phyloP scores from a whole-genome alignment of 2,113 vertebrate genomes.

The Silurus glanis region DNA sequence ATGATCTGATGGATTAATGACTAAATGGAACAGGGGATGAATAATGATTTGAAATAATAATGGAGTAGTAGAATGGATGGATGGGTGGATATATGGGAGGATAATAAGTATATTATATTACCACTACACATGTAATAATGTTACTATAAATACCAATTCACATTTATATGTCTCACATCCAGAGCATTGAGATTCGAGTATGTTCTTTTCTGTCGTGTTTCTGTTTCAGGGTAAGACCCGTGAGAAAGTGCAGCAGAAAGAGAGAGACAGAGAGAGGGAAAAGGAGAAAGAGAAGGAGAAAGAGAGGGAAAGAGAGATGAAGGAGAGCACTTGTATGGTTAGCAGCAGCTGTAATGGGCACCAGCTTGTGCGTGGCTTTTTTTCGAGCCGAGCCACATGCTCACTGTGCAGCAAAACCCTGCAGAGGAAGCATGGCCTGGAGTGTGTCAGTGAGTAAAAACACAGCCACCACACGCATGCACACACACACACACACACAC shows the following conservation, averaged over 20 bases:
- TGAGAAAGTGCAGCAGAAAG: conserved; percentile 74
- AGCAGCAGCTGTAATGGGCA: conserved; percentile 67
- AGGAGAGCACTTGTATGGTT: conserved; percentile 66
- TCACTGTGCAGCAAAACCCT: conserved; percentile 85
- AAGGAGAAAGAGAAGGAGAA: conserved; percentile 65
- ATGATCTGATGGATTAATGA: background rate
- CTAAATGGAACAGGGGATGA: background rate
- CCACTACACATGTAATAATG: background rate
- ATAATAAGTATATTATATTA: background rate
- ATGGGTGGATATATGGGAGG: background rate
- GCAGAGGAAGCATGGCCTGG: conserved; percentile 82
- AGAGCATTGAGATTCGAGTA: background rate
- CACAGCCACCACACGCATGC: conserved; percentile 29
- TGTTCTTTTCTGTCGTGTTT: background rate
- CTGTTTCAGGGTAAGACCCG: conserved; percentile 83
- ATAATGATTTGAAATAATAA: background rate
- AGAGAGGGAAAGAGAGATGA: conserved; percentile 73
- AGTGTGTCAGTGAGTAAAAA: conserved; percentile 87
- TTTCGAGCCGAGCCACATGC: conserved; percentile 82
- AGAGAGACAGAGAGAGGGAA: conserved; percentile 72
- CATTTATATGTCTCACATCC: background rate
- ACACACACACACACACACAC: conserved; percentile 45
- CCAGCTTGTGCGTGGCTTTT: conserved; percentile 77
- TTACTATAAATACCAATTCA: background rate
- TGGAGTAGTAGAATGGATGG: background rate